phyloP scores from a whole-genome alignment of 2,113 vertebrate genomes.

The Engystomops pustulosus region DNA sequence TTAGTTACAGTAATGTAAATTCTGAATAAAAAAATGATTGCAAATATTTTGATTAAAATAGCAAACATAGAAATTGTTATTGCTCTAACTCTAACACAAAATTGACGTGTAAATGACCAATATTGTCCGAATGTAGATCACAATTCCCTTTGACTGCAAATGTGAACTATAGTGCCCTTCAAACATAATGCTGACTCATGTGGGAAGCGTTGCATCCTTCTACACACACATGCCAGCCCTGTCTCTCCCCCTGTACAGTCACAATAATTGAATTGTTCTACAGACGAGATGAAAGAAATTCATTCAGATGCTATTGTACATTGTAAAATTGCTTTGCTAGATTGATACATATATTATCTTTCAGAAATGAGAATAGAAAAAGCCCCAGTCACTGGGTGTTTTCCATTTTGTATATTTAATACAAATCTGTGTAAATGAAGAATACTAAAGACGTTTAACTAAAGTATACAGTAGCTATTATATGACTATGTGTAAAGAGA shows the following conservation, averaged over 20 bases:
- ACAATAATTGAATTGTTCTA: constrained; percentile 15
- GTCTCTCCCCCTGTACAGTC: not conserved
- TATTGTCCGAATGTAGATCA: not conserved
- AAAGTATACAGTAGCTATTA: not conserved
- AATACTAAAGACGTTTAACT: not conserved
- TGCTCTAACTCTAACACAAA: not conserved
- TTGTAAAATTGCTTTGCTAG: constrained; percentile 19
- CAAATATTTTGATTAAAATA: not conserved
- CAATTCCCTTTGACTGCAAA: not conserved
- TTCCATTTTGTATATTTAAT: not conserved
- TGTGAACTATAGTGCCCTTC: constrained; percentile 21
- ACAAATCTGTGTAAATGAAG: not conserved
- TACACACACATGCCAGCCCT: constrained; percentile 2
- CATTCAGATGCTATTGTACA: constrained; percentile 7
- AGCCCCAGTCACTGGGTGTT: not conserved
- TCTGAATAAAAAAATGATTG: not conserved
- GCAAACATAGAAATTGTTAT: not conserved
- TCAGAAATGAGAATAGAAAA: not conserved
- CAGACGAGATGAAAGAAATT: not conserved
- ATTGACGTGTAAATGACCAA: not conserved
- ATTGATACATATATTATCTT: constrained; percentile 26
- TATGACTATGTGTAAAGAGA: not conserved
- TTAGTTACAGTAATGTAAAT: not conserved
- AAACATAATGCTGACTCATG: constrained; percentile 11
- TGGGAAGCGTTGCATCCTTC: not conserved